phyloP scores from a whole-genome alignment of 2,797 vertebrate species.

The Helicolenus hilgendorfi region DNA sequence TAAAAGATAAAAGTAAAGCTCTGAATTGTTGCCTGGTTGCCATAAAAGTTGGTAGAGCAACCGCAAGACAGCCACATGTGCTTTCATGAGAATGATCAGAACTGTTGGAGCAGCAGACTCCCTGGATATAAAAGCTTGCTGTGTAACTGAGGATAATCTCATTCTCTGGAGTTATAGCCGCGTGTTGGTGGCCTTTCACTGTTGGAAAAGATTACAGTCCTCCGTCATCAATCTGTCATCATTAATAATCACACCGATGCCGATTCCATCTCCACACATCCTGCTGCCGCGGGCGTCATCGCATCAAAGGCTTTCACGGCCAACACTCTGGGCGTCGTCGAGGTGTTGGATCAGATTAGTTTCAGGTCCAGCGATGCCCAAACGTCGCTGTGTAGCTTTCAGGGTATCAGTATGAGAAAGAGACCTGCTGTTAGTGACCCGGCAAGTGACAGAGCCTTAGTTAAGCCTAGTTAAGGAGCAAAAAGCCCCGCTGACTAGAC shows the following conservation, averaged over 20 bases:
- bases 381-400: background rate
- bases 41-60: conserved; percentile 21
- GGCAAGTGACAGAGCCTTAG: conserved; percentile 21
- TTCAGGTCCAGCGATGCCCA: conserved; percentile 10
- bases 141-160: conserved; percentile 31
- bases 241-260: conserved; percentile 47
- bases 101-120: conserved; percentile 15
- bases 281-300: conserved; percentile 44
- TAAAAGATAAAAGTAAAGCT: conserved; percentile 9
- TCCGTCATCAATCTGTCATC: conserved; percentile 54
- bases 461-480: conserved; percentile 39
- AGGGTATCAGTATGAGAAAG: conserved; percentile 12
- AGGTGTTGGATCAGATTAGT: conserved; percentile 57
- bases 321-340: background rate
- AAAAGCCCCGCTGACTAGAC: conserved; percentile 44
- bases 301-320: conserved; percentile 9
- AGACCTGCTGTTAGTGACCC: conserved; percentile 30
- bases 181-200: conserved; percentile 54
- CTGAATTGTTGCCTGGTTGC: conserved; percentile 20
- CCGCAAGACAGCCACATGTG: conserved; percentile 1
- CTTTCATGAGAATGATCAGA: conserved; percentile 29
- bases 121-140: conserved; percentile 2
- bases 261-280: conserved; percentile 58
- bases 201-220: conserved; percentile 56
- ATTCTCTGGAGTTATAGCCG: conserved; percentile 14